Base-by-base conservation (phyloP, 2,797 vertebrate species). In the Fundulus diaphanus region DNA sequence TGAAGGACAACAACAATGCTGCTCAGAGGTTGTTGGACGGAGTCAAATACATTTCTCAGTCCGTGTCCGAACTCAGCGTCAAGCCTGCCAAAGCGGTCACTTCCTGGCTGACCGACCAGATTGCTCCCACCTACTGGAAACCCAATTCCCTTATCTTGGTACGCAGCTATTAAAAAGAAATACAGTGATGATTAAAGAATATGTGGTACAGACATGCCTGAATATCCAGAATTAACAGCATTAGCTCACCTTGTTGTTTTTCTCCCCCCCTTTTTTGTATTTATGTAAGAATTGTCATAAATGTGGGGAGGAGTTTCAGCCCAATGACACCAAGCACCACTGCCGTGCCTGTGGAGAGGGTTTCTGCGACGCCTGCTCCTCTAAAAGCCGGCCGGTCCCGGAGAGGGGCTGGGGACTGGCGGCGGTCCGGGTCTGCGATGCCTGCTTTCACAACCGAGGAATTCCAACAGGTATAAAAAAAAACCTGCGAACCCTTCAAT, bases 1-100 rank as follows among this genome's bases (percentile, higher is more conserved):
- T 99, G 89, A 99, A 99, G 93, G 98, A 99, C 93, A 99, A 99
- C 94, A 98, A 97, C 93, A 99, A 99, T 1, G 98, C 98, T 9
- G 98, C 98, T n/a, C 98, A 99, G 93, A 96, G 98, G 89, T 90
- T 99, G 79, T 88, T 99, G 92, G 98, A 99, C 1, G 98, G 98
- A 67, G 96, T 99, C 92, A 99, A 96, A 92, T 98, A 96, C 90
- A 98, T 99, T 95, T 97, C 98, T n/a, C 98, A 99, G 71, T 99
- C 98, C 0, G 97, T 99, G 79, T 98, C 98, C 3, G 98, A 99
- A 89, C 96, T 99, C 77, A 98, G 98, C 76, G 95, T 99, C 49
- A 99, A 97, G 87, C 98, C 98, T 52, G 98, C 98, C 84, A 99
- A 99, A 93, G 97, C 97, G 0, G 97, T 99, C 85, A 99, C 98